Evolutionary conservation across 2,888 invertebrate genomes (phyloP).

Genomic region (Ephialtes manifestator): DNA sequence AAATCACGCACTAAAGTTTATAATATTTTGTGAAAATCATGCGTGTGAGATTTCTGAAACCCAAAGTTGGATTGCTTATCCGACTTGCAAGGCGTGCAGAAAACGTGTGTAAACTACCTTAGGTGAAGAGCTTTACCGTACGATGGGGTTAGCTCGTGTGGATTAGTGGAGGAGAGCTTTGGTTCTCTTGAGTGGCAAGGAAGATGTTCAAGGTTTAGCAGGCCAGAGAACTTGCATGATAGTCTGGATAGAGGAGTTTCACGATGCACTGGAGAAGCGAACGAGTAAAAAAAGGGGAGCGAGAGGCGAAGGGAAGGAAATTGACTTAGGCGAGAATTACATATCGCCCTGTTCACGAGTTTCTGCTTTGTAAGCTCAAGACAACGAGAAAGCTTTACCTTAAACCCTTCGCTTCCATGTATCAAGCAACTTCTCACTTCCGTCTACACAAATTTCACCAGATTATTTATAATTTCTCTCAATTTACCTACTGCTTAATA

Average conservation of each 20-base stretch:
- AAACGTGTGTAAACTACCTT: slow-evolving; percentile 19
- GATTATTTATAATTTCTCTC: not conserved
- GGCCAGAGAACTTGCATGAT: not conserved
- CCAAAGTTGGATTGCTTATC: not conserved
- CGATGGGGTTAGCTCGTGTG: slow-evolving; percentile 23
- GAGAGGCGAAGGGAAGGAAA: slow-evolving; percentile 2
- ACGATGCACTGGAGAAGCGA: not conserved
- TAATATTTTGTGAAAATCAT: not conserved
- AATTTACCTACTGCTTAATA: not conserved
- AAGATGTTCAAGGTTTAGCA: slow-evolving; percentile 6
- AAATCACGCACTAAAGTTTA: not conserved
- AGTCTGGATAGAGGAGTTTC: not conserved
- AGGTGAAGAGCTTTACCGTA: slow-evolving; percentile 14
- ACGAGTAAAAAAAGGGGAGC: not conserved
- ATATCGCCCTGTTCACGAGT: not conserved
- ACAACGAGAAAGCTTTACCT: slow-evolving; percentile 7
- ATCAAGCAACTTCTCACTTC: not conserved
- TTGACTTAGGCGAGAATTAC: slow-evolving; percentile 18
- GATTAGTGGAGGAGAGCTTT: slow-evolving; percentile 59
- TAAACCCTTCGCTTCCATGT: not conserved
- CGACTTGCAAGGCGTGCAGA: not conserved
- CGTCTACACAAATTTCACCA: not conserved
- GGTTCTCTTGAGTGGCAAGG: slow-evolving; percentile 21
- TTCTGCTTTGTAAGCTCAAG: not conserved
- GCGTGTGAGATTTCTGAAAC: not conserved